A percentile compares a stretch with the other conserved stretches of the same genome.
phyloP scores from a whole-genome alignment of 2,113 vertebrate species.

The Chaetops frenatus region DNA sequence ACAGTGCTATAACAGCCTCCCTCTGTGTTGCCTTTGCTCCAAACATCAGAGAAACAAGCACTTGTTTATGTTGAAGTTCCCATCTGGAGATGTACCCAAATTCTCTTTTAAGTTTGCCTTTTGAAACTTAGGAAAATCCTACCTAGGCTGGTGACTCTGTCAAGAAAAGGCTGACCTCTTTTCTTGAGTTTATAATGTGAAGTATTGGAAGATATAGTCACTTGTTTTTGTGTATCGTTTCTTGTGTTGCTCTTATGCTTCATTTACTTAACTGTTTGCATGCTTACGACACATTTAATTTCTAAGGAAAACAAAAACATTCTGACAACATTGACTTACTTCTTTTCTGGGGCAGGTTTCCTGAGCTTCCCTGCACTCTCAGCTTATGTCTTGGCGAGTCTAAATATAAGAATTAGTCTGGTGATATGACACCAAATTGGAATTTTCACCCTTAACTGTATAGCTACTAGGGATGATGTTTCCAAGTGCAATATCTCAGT shows the following conservation, averaged over 20 bases:
- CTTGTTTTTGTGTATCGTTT: neutral
- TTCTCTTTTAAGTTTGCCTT: neutral
- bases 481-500: neutral
- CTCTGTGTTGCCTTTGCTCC: neutral
- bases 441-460: neutral
- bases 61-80: neutral
- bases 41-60: neutral
- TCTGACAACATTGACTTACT: neutral
- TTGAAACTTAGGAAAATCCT: neutral
- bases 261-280: neutral
- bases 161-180: neutral
- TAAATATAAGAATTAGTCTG: neutral
- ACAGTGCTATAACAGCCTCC: neutral
- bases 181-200: neutral
- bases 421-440: neutral
- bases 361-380: neutral
- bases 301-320: neutral
- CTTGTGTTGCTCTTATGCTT: neutral
- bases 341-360: neutral
- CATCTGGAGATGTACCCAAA: neutral
- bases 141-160: neutral
- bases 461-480: neutral
- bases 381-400: neutral
- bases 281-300: neutral
- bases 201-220: neutral